Conservation (phyloP, 1,140 invertebrate genomes). For the Leptinotarsa texana region DNA sequence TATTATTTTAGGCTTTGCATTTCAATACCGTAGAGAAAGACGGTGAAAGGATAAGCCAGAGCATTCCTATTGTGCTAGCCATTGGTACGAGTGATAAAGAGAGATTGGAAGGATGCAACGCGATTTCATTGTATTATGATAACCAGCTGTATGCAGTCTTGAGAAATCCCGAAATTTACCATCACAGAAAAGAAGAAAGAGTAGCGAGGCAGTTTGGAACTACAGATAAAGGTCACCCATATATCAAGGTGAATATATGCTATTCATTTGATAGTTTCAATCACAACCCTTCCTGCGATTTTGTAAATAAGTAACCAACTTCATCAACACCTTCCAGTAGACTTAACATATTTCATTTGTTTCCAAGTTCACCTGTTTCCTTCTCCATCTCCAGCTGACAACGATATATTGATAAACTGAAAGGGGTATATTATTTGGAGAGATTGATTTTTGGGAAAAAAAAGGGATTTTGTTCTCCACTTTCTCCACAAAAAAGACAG, state of each 20-base stretch:
- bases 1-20: constrained; percentile 68
- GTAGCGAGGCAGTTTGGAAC: constrained; percentile 92
- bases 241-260: constrained; percentile 66
- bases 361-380: no score
- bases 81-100: constrained; percentile 77
- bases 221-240: constrained; percentile 83
- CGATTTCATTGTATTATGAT: constrained; percentile 72
- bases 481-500: no score
- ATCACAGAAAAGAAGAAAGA: constrained; percentile 93
- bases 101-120: constrained; percentile 65
- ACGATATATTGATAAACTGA: no score
- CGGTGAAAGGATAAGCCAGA: constrained; percentile 80
- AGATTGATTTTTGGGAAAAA: no score
- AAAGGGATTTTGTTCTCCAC: no score
- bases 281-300: no score
- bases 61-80: constrained; percentile 93
- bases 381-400: no score
- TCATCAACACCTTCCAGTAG: no score
- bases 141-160: constrained; percentile 81
- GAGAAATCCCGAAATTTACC: constrained; percentile 90
- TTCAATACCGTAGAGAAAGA: constrained; percentile 82
- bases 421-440: no score
- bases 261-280: no score
- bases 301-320: no score
- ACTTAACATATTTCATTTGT: no score